Evolutionary conservation across 2,888 invertebrate genomes (phyloP).

Genomic region (Podabrus alpinus): DNA sequence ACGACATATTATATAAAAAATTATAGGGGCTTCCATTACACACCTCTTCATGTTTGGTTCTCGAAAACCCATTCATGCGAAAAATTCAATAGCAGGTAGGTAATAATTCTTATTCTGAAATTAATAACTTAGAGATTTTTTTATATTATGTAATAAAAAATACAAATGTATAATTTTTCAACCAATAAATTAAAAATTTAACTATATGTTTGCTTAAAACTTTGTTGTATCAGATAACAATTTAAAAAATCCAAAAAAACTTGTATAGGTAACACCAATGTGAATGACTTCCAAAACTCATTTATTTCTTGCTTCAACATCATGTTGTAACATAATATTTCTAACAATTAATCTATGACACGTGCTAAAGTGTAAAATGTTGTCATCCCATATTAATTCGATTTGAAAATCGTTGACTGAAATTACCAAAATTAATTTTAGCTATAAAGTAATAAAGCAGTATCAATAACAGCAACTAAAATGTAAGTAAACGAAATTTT

Average conservation of each 20-base stretch:
- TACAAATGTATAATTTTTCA: background rate
- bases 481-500: too few species aligned
- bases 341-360: conserved; percentile 4
- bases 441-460: background rate
- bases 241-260: background rate
- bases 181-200: background rate
- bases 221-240: background rate
- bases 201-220: background rate
- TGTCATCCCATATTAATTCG: background rate
- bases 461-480: background rate
- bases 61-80: background rate
- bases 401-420: background rate
- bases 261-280: conserved; percentile 1
- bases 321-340: background rate
- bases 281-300: conserved; percentile 11
- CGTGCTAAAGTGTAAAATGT: background rate
- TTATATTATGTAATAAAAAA: background rate
- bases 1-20: background rate
- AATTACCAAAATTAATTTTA: background rate
- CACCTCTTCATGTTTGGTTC: background rate
- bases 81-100: background rate
- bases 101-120: background rate
- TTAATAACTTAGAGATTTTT: background rate
- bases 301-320: conserved; percentile 1
- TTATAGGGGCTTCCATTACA: too few species aligned